phyloP scores from a whole-genome alignment of 1,140 invertebrate genomes.

The Ganaspis sp. region DNA sequence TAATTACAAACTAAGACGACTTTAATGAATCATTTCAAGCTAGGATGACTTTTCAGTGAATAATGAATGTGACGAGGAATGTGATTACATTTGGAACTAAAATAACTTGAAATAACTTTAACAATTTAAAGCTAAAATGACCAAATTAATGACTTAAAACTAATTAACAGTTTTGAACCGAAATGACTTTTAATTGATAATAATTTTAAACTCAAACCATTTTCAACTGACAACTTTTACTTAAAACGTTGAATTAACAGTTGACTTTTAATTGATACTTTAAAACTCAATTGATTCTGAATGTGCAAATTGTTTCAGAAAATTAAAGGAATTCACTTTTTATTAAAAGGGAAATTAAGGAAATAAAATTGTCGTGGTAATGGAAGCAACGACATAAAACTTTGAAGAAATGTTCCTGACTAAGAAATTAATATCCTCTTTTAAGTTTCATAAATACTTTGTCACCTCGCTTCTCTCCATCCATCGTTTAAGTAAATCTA shows the following conservation, averaged over 20 bases:
- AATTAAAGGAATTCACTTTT: neutral
- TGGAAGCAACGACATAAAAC: neutral
- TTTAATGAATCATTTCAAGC: no score
- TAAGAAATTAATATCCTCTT: slow-evolving; percentile 47
- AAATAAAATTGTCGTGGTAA: neutral
- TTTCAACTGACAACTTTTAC: neutral
- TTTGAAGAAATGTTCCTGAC: neutral
- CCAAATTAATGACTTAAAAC: no score
- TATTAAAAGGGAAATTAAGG: neutral
- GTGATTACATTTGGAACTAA: no score
- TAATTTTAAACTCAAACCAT: no score
- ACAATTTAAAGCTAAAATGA: neutral
- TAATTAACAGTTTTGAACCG: no score
- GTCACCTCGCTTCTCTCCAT: slow-evolving; percentile 60
- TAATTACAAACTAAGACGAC: neutral
- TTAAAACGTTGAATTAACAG: no score
- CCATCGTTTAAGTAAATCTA: slow-evolving; percentile 65
- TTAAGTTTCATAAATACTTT: slow-evolving; percentile 66
- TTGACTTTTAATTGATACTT: neutral
- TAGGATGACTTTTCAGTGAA: no score
- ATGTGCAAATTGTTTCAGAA: neutral
- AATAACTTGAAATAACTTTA: neutral
- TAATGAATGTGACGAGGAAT: no score
- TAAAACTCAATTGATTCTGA: neutral
- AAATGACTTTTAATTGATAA: no score